Conservation (phyloP, 1,140 invertebrate genomes). For the Drosophila bifasciata region DNA sequence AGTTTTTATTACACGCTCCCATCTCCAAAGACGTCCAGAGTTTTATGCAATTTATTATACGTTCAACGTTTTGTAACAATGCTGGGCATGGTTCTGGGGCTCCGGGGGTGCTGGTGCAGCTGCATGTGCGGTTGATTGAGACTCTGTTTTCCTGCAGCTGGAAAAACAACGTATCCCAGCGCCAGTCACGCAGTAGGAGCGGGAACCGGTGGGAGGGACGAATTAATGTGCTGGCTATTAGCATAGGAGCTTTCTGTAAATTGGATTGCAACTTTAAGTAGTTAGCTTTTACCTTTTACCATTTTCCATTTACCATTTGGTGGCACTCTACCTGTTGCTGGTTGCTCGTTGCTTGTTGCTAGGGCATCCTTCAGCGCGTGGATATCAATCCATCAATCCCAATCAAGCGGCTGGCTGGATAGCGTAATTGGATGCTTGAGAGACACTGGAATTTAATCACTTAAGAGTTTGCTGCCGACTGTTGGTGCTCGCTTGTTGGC, state of each 20-base stretch:
- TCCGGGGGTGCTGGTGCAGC: not conserved
- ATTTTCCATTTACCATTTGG: constrained; percentile 2
- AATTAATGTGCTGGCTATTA: constrained; percentile 60
- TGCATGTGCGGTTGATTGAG: constrained; percentile 35
- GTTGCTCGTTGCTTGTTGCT: constrained; percentile 14
- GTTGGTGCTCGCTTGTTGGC: not conserved
- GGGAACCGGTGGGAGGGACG: no score
- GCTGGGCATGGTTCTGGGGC: constrained; percentile 23
- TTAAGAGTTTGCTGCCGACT: constrained; percentile 27
- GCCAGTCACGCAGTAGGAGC: no score
- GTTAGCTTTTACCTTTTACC: constrained; percentile 25
- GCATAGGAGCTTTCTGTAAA: constrained; percentile 41
- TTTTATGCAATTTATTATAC: constrained; percentile 76
- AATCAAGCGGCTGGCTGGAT: constrained; percentile 7
- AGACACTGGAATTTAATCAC: constrained; percentile 36
- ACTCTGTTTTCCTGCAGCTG: constrained; percentile 34
- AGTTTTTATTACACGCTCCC: constrained; percentile 13
- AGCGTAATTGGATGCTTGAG: constrained; percentile 34
- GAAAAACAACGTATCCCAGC: constrained; percentile 19
- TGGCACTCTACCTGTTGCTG: constrained; percentile 29
- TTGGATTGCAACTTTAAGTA: constrained; percentile 25
- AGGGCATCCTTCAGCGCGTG: constrained; percentile 1
- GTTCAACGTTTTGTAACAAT: constrained; percentile 45
- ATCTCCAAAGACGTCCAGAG: constrained; percentile 22
- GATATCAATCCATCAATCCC: constrained; percentile 31